phyloP scores from a whole-genome alignment of 2,888 invertebrate genomes.

The Metacarcinus magister region DNA sequence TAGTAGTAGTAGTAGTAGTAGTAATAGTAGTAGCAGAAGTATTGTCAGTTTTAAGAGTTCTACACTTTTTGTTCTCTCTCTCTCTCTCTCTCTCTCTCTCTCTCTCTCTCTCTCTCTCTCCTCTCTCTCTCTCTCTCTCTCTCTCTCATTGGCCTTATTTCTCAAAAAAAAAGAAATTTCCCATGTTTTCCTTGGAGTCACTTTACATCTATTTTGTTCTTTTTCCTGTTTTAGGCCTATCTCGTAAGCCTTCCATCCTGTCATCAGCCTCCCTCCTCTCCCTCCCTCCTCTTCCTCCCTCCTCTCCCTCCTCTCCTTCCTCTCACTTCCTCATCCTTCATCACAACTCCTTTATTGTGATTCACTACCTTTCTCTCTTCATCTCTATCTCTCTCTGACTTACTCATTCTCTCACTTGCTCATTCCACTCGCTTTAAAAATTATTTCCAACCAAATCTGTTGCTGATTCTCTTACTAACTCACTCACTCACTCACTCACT shows the following conservation, averaged over 20 bases:
- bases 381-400: not conserved
- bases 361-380: not conserved
- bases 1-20: too few species aligned
- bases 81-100: not conserved
- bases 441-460: too few species aligned
- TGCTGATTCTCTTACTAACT: not conserved
- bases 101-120: slow-evolving; percentile 22
- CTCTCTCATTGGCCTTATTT: slow-evolving; percentile 6
- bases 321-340: not conserved
- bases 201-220: not conserved
- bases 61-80: not conserved
- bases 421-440: not conserved
- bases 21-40: too few species aligned
- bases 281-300: not conserved
- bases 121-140: slow-evolving; percentile 18
- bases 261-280: not conserved
- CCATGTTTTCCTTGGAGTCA: not conserved
- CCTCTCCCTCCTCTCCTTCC: not conserved
- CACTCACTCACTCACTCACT: not conserved
- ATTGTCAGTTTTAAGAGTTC: too few species aligned
- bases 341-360: not conserved
- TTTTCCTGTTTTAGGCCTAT: not conserved
- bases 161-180: not conserved
- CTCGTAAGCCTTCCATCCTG: not conserved
- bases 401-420: not conserved